Base-by-base conservation (phyloP, 2,797 vertebrate genomes). In the Molossus molossus region DNA sequence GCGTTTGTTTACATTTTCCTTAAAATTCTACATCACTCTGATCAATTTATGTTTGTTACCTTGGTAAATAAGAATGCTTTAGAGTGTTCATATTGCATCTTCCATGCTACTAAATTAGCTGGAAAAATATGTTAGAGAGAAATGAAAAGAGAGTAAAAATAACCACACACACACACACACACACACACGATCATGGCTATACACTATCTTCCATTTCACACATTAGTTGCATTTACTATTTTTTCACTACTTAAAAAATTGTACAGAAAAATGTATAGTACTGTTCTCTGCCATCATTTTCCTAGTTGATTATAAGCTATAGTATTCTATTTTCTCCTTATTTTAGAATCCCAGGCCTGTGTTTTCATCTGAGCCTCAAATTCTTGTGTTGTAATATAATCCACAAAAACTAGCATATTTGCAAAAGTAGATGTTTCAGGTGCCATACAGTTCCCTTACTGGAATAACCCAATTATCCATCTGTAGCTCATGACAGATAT, bases 1-100 rank as follows among this genome's bases (percentile, higher is more conserved):
- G 91, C 29, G 96, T 95, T 94, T 94, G 87, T 4, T 1, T 0
- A 5, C 77, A 70, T 96, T 93, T 97, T 98, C 45, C 67, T 92
- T 76, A 29, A 14, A 80, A 27, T 70, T 95, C 57, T 94, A 18
- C 87, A 91, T 97, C 57, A 50, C 18, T 75, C 20, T 83, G 48
- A 90, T 62, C 40, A 70, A 80, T 75, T 72, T 84, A 37, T 76
- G 76, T 94, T 94, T 91, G 23, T 80, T 88, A 82, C 53, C 55
- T 20, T 86, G 33, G 17, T 76, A 88, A 90, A 88, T 58, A 84
- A 80, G 5, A 86, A 83, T 76, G 12, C 8, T 33, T 5, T 85
- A 18, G 20, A 80, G 8, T 53, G 14, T 45, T 60, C 25, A 33
- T 67, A 81, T 33, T 92, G 8, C 6, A 90, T 82, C n/a, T 79